These are phyloP conservation scores for Triplophysa yarkandensis DNA, from an alignment of 2,797 vertebrate genomes.

Conservation along the genomic window DNA sequence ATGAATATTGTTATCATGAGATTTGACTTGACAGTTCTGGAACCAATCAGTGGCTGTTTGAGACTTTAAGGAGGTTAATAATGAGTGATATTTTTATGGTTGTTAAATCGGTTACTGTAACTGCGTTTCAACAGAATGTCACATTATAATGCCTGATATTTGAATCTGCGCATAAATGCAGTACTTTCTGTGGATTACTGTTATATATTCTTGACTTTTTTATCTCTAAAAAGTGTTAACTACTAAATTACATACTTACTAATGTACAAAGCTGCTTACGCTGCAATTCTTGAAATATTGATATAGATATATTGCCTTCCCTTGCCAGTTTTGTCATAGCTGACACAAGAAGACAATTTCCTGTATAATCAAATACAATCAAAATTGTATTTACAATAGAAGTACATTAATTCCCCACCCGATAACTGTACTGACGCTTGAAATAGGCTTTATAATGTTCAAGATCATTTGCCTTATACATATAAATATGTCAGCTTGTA, in stretches of 20 bases:
- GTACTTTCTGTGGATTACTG: background rate
- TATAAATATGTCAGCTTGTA: conserved; percentile 41
- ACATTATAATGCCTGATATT: background rate
- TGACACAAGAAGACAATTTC: background rate
- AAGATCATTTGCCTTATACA: conserved; percentile 40
- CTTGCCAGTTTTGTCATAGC: background rate
- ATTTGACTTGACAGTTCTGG: background rate
- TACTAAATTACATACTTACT: too few species aligned
- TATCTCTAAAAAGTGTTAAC: background rate
- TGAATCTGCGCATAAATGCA: background rate
- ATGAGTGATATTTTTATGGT: background rate
- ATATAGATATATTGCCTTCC: background rate
- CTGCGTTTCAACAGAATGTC: background rate
- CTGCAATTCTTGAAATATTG: background rate
- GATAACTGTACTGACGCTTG: conserved; percentile 36
- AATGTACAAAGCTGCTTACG: background rate
- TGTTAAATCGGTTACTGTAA: background rate
- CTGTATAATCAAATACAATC: conserved; percentile 10
- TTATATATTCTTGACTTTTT: conserved; percentile 1
- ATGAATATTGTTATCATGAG: background rate
- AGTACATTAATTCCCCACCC: background rate
- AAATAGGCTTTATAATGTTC: conserved; percentile 1
- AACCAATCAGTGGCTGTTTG: background rate
- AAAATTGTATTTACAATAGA: background rate
- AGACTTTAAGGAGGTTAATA: background rate